A percentile compares a stretch with the other conserved stretches of the same genome.
These are phyloP conservation scores for Eubucco bourcierii DNA, from an alignment of 2,113 vertebrate genomes.

Conservation along the genomic window DNA sequence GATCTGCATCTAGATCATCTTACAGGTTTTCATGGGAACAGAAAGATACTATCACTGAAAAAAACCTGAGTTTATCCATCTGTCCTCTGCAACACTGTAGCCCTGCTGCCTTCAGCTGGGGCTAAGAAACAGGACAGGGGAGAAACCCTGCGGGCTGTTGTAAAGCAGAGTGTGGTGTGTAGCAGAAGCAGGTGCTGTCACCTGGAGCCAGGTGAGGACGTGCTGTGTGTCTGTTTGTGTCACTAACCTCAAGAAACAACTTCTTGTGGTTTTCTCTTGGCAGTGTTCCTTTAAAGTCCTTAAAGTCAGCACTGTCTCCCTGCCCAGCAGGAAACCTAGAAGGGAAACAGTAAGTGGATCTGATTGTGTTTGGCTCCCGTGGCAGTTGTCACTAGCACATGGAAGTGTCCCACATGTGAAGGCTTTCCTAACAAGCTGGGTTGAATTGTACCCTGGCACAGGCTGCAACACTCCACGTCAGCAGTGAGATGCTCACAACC, in stretches of 20 bases:
- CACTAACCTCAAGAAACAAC: conserved; percentile 14
- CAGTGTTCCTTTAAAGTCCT: conserved; percentile 75
- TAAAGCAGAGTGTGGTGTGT: not conserved
- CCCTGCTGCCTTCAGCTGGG: not conserved
- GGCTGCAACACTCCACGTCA: not conserved
- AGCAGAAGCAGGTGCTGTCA: not conserved
- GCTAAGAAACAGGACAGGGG: not conserved
- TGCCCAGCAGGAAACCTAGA: conserved; percentile 78
- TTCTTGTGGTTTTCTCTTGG: conserved; percentile 74
- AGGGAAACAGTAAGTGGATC: conserved; percentile 78
- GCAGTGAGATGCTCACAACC: not conserved
- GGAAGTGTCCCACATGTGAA: not conserved
- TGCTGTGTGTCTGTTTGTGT: not conserved
- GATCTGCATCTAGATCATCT: not conserved
- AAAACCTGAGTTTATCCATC: not conserved
- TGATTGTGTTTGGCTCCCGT: not conserved
- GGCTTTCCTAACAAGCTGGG: conserved; percentile 26
- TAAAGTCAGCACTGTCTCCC: conserved; percentile 75
- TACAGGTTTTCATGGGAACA: not conserved
- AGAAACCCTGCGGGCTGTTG: accelerated
- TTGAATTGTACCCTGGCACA: not conserved
- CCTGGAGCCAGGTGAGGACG: not conserved
- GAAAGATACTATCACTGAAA: not conserved
- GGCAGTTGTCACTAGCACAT: not conserved
- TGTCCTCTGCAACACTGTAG: not conserved